Percentiles rank a stretch among this genome's conserved stretches.
Conservation (phyloP, 2,797 vertebrate genomes). For the Austrolebias charrua region DNA sequence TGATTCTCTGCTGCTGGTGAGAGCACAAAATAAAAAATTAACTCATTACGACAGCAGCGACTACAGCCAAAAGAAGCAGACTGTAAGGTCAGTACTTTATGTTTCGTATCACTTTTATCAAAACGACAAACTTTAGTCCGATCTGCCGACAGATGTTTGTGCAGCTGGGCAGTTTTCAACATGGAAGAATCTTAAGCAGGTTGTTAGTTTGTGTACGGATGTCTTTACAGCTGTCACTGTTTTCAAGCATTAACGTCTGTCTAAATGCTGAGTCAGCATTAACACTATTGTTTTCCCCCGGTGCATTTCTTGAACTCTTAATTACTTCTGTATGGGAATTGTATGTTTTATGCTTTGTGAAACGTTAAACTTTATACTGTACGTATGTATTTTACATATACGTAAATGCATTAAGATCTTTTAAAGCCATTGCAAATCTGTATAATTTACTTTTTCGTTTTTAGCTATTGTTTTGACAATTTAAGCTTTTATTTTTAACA, state of each 20-base stretch:
- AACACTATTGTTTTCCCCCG: no score
- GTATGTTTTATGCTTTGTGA: no score
- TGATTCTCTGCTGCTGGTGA: slow-evolving; percentile 32
- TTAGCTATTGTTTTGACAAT: no score
- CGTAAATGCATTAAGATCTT: no score
- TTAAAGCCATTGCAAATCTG: no score
- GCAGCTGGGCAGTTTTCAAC: slow-evolving; percentile 36
- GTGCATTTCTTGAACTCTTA: no score
- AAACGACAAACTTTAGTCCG: slow-evolving; percentile 2
- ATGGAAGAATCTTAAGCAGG: neutral
- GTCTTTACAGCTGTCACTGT: no score
- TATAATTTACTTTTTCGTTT: no score
- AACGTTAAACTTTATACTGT: no score
- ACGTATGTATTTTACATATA: no score
- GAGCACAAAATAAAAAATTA: neutral
- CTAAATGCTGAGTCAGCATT: neutral
- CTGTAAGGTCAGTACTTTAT: slow-evolving; percentile 50
- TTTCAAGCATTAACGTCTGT: neutral
- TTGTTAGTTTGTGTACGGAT: neutral
- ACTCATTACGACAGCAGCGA: slow-evolving; percentile 30
- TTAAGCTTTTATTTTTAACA: no score
- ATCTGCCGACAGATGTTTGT: neutral
- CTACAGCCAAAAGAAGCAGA: neutral
- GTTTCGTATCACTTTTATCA: neutral
- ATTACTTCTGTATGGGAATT: no score